Evolutionary conservation across 2,797 vertebrate genomes (phyloP), one percentile per base, ranked within the genome.

Genomic region (Cuniculus paca): DNA sequence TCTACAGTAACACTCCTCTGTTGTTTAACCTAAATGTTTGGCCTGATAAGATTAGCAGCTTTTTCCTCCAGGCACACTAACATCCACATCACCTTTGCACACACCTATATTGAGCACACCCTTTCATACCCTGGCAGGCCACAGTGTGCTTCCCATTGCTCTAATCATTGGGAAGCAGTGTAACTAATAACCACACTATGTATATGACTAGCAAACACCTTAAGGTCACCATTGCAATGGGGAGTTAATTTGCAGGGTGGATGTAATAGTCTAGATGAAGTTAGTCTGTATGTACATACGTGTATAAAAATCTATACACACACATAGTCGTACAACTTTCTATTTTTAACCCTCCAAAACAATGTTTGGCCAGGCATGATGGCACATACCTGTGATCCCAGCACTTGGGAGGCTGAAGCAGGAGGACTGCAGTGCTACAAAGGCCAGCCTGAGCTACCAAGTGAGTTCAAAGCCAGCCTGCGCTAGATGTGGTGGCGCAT

Each of bases 11-110:
- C 98, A 99, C 98, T 98, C 98, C 68, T 98, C 99, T 99, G 99
- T 97, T 99, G 97, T 98, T 98, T 98, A 99, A 99, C 99, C 99
- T 98, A 98, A 99, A 99, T 96, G 96, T 98, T 98, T 98, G 97
- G 99, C 99, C 98, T 99, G 98, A 97, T 97, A 97, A 98, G 97
- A 99, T 98, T 98, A 98, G 99, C 99, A 99, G 99, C 99, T 99
- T 99, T 99, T 98, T 98, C 96, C 97, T 96, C 75, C 96, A 97
- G 11, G 24, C 95, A 97, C 82, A 90, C 95, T 97, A 97, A 97
- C 98, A 98, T 81, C 93, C 95, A 98, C 42, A 91, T 97, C 75
- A 52, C 80, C 95, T 96, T 97, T 50, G 78, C 97, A 98, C 91
- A 75, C 97, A 94, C 9, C 87, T 96, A 97, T 91, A n/a, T 80